Conservation (phyloP, 2,113 vertebrate species). For the Mirza zaza region DNA sequence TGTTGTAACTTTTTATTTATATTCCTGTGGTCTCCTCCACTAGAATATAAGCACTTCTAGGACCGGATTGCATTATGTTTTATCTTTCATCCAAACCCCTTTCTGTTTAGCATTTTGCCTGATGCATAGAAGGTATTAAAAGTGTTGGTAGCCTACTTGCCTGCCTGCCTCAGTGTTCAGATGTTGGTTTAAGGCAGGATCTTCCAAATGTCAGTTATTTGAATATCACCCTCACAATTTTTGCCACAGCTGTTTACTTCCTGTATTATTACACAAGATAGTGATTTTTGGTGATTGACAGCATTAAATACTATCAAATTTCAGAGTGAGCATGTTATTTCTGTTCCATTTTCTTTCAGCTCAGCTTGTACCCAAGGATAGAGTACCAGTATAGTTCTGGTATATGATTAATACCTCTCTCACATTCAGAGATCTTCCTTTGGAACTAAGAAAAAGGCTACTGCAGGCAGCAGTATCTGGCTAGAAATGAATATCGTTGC, state of each 20-base stretch:
- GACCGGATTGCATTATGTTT: neutral
- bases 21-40: neutral
- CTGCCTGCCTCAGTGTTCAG: neutral
- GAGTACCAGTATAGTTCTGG: neutral
- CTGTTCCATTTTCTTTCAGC: neutral
- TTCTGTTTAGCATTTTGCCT: neutral
- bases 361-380: neutral
- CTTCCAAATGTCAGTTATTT: neutral
- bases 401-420: neutral
- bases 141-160: neutral
- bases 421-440: neutral
- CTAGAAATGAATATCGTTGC: neutral
- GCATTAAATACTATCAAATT: neutral
- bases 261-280: neutral
- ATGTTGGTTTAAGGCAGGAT: neutral
- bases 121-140: neutral
- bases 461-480: neutral
- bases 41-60: neutral
- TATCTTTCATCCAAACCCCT: neutral
- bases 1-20: neutral
- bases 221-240: neutral
- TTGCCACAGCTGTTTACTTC: neutral
- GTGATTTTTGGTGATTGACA: neutral
- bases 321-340: neutral
- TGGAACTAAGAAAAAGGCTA: neutral